A percentile compares a stretch with the other conserved stretches of the same genome.
phyloP scores from a whole-genome alignment of 2,113 vertebrate genomes.

The Fulmarus glacialis region DNA sequence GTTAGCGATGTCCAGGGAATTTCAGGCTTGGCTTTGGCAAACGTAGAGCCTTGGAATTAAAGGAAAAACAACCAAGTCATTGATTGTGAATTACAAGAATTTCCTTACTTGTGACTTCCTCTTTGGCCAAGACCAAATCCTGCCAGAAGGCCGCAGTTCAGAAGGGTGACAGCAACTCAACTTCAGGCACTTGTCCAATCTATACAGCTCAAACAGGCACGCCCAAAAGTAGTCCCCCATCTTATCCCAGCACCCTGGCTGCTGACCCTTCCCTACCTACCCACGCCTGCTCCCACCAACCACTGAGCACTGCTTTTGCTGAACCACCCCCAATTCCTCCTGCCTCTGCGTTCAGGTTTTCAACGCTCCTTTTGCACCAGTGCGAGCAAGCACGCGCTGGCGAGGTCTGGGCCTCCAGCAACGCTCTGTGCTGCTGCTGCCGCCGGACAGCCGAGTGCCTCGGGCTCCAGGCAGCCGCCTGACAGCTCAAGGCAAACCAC shows the following conservation, averaged over 20 bases:
- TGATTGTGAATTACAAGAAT: neutral
- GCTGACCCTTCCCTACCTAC: neutral
- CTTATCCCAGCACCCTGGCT: fast-evolving
- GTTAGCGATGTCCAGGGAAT: constrained; percentile 93
- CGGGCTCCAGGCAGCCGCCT: too few species aligned
- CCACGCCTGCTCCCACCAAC: fast-evolving
- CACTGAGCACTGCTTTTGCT: fast-evolving
- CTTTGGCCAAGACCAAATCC: neutral
- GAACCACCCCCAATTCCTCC: fast-evolving
- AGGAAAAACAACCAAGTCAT: neutral
- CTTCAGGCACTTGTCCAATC: fast-evolving
- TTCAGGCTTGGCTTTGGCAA: constrained; percentile 97
- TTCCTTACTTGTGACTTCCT: fast-evolving
- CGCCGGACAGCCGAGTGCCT: fast-evolving
- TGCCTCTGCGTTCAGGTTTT: neutral
- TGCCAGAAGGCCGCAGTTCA: neutral
- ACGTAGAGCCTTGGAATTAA: constrained; percentile 88
- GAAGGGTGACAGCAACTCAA: neutral
- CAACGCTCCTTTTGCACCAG: fast-evolving
- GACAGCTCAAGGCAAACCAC: fast-evolving
- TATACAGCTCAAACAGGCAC: fast-evolving
- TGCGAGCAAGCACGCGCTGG: fast-evolving
- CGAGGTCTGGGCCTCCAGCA: fast-evolving
- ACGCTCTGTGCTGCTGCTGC: neutral
- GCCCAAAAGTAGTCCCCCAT: fast-evolving